Percentiles rank a stretch among this genome's conserved stretches.
These are phyloP conservation scores for Microcebus ravelobensis DNA, from an alignment of 2,113 vertebrate species.

Conservation along the genomic window DNA sequence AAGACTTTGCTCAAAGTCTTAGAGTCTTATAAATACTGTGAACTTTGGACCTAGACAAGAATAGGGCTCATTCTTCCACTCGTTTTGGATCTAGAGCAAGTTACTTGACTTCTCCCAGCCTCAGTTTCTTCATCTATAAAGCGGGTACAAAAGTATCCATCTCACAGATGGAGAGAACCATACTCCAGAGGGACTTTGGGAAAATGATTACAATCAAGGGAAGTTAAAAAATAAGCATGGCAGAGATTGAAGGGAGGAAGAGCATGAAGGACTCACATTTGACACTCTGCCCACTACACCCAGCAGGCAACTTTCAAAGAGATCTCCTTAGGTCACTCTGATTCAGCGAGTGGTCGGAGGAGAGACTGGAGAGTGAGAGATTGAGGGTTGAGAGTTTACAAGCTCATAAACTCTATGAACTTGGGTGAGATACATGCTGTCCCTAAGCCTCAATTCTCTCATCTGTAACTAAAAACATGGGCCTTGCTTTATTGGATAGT, in stretches of 20 bases:
- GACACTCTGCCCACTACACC: background rate
- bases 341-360: background rate
- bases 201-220: background rate
- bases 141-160: background rate
- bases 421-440: background rate
- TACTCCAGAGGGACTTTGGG: background rate
- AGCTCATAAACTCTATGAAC: background rate
- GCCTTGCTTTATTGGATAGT: background rate
- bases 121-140: background rate
- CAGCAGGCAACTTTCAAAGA: background rate
- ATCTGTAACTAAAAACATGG: background rate
- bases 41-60: background rate
- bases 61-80: background rate
- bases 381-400: too few relatives aligned
- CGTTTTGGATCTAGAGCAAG: background rate
- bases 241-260: background rate
- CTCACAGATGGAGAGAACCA: background rate
- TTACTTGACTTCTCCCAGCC: background rate
- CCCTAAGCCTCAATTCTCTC: background rate
- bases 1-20: background rate
- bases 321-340: fast-evolving
- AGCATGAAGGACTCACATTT: background rate
- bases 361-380: background rate
- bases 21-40: background rate
- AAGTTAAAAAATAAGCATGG: background rate